Base-by-base conservation (phyloP, 2,113 vertebrate genomes). In the Corydoras maculifer region DNA sequence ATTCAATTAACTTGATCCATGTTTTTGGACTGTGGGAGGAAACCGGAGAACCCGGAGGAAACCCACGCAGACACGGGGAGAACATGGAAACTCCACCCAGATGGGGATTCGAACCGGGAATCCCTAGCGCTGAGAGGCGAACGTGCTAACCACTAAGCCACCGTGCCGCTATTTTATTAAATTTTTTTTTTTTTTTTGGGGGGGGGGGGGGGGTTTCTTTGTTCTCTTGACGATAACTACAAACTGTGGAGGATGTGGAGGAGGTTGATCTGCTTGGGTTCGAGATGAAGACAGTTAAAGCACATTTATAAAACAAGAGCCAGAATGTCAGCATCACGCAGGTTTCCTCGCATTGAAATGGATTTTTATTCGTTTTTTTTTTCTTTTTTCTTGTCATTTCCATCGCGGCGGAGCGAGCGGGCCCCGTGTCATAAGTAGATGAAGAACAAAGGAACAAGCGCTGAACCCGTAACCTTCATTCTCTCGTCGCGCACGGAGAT, bases 391-490 rank as follows among this genome's bases (percentile, higher is more conserved):
- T 7, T 15, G 11, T 49, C 11, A 43, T 57, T 49, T 68, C 15
- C 32, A 49, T 18, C 14, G 6, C 18, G 2, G 3, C 2, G 2
- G 3, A 60, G 48, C 8, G 25, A n/a, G 29, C n/a, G 30, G 66
- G 30, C 18, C 8, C 18, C 18, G 55, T 35, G 65, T 58, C 29
- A 55, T 67, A 55, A 67, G 8, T 43, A 13, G 10, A 35, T 62
- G 35, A 29, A 73, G 12, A 15, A 55, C 50, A 62, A n/a, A 49
- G 50, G 3, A 62, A 57, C 65, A 74, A 62, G 9, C 29, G 15
- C 58, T 67, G 48, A 62, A 74, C 9, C 12, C 48, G 32, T 68
- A 74, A 74, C 72, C 58, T 62, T 68, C 35, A 15, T 68, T 62
- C 31, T 51, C 5, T 5, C 18, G 54, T 68, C 55, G 48, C n/a